Evolutionary conservation across 2,888 invertebrate genomes (phyloP), one percentile per base, ranked within the genome.

Genomic region (Criorhina ranunculi): DNA sequence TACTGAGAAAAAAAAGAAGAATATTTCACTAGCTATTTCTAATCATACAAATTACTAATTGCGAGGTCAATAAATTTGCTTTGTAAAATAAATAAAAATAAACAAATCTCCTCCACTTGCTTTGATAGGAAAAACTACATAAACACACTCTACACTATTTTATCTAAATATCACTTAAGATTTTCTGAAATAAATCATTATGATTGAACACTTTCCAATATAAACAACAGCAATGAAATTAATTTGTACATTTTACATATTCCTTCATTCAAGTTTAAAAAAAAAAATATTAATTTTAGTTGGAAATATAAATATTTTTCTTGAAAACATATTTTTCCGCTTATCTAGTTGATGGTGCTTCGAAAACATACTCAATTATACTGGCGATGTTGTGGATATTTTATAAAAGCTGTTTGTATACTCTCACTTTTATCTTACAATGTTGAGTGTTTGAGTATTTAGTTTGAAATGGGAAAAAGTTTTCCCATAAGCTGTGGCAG

Each of bases 161-260:
- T 42, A 1, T 19, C 12, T 0, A 19, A 19, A 37, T 24, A 1
- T 42, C 53, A 69, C 60, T 46, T 59, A 37, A 55, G 53, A 19
- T n/a, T 51, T 31, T 31, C 42, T 49, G 37, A 70, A 62, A 69
- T 7, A 53, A 46, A 9, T 70, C 15, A 19, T 53, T 69, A 33
- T 55, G 46, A 78, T 70, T 72, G 78, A 81, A 53, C 80, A 76
- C 80, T 69, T 70, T 77, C 70, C 70, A 82, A 82, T 17, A 59
- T 15, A 77, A 82, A 82, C 31, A 82, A 46, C 11, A 42, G n/a
- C 53, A 49, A 4, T 69, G 11, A n/a, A 57, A 46, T 64, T 49
- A 51, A 35, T 70, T 64, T 81, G 17, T 76, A 57, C 55, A 57
- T 51, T 67, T 33, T 55, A 44, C 46, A 67, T 57, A 44, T 40